Evolutionary conservation across 2,888 invertebrate species (phyloP).

Genomic region (Erebia aethiops): DNA sequence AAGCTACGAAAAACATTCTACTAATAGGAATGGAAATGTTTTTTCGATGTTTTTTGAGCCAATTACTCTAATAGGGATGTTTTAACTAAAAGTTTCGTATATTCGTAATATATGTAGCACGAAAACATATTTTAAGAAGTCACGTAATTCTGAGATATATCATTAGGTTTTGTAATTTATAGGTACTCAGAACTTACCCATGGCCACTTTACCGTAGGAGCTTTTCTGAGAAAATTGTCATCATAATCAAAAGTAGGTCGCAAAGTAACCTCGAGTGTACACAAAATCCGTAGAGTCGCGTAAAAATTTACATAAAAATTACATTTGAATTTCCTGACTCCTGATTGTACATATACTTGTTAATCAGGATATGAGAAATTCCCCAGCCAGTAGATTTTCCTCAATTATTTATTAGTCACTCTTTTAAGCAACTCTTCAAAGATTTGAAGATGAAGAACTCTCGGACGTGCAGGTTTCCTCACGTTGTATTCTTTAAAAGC

Average conservation of each 20-base stretch:
- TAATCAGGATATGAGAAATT: constrained; percentile 18
- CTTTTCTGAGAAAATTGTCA: constrained; percentile 26
- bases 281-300: constrained; percentile 22
- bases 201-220: neutral
- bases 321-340: constrained; percentile 15
- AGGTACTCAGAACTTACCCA: neutral
- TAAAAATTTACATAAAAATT: constrained; percentile 18
- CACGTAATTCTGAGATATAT: neutral
- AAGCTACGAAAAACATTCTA: too few relatives aligned
- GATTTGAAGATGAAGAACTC: too few relatives aligned
- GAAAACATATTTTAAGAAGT: neutral
- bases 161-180: neutral
- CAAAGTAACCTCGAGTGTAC: constrained; percentile 19
- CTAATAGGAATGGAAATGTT: too few relatives aligned
- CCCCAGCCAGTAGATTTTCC: constrained; percentile 9
- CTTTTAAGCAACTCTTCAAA: neutral
- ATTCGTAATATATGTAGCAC: too few relatives aligned
- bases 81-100: too few relatives aligned
- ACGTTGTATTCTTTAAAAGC: too few relatives aligned
- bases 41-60: too few relatives aligned
- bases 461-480: too few relatives aligned
- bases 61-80: too few relatives aligned
- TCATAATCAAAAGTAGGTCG: constrained; percentile 14
- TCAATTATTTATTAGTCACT: neutral
- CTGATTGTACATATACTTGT: constrained; percentile 6